Conservation (phyloP, 2,888 invertebrate species). For the Ormyrus rosae region DNA sequence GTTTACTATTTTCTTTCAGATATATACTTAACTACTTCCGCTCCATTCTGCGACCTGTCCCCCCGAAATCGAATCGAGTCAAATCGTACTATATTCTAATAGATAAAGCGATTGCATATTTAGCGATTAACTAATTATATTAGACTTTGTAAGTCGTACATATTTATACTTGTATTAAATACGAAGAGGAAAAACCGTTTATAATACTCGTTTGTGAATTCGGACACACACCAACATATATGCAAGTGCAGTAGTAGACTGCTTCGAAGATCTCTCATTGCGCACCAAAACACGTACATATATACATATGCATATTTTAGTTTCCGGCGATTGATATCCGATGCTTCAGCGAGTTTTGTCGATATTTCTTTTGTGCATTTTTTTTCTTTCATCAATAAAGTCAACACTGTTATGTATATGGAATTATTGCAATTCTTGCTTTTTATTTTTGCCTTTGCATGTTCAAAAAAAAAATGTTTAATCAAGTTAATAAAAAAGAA, state of each 20-base stretch:
- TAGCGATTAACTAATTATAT: conserved; percentile 59
- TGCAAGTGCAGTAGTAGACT: conserved; percentile 61
- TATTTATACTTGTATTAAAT: conserved; percentile 67
- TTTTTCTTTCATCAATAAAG: conserved; percentile 40
- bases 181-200: conserved; percentile 62
- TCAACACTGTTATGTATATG: conserved; percentile 39
- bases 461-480: too few relatives aligned
- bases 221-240: conserved; percentile 58
- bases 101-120: conserved; percentile 61
- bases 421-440: conserved; percentile 2
- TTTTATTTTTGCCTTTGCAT: conserved; percentile 3
- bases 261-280: conserved; percentile 67
- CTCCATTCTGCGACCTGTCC: conserved; percentile 49
- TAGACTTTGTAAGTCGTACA: conserved; percentile 65
- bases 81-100: conserved; percentile 68
- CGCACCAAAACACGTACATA: conserved; percentile 22
- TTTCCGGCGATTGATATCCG: conserved; percentile 28
- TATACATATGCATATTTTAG: conserved; percentile 9
- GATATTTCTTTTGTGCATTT: conserved; percentile 34
- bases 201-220: conserved; percentile 69
- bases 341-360: conserved; percentile 17
- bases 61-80: conserved; percentile 62
- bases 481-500: not conserved
- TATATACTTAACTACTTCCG: conserved; percentile 10
- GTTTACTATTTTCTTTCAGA: not conserved